Conservation (phyloP, 2,797 vertebrate genomes). For the Sarcoramphus papa region DNA sequence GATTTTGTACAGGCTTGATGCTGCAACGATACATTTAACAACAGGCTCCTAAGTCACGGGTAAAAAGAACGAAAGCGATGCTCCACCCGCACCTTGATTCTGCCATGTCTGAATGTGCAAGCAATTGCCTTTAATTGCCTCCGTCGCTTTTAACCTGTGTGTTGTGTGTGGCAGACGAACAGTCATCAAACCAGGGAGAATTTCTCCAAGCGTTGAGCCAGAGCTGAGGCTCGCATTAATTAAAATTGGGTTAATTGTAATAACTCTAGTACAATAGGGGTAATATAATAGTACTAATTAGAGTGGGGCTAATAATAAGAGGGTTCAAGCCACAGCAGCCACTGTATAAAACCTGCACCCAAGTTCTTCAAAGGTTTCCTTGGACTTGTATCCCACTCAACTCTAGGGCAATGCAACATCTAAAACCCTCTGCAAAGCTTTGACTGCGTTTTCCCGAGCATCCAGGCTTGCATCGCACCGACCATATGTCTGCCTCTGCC, state of each 20-base stretch:
- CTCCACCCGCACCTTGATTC: neutral
- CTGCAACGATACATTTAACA: neutral
- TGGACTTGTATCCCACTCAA: neutral
- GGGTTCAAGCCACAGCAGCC: neutral
- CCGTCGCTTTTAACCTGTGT: neutral
- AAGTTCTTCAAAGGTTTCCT: neutral
- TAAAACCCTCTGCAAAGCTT: neutral
- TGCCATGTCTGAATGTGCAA: rapidly evolving
- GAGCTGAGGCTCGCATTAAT: neutral
- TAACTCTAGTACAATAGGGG: neutral
- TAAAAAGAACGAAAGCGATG: neutral
- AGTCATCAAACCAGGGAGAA: neutral
- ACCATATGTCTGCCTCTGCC: conserved; percentile 57
- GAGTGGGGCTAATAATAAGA: neutral
- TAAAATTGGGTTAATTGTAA: neutral
- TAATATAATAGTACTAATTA: neutral
- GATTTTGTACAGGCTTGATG: neutral
- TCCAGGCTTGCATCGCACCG: neutral
- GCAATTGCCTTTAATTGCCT: neutral
- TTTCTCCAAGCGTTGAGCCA: neutral
- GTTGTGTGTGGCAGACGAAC: neutral
- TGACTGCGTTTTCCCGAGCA: neutral
- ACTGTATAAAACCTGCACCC: neutral
- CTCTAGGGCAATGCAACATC: neutral
- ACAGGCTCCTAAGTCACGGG: neutral